Base-by-base conservation (phyloP, 2,888 invertebrate species). In the Oligia strigilis region DNA sequence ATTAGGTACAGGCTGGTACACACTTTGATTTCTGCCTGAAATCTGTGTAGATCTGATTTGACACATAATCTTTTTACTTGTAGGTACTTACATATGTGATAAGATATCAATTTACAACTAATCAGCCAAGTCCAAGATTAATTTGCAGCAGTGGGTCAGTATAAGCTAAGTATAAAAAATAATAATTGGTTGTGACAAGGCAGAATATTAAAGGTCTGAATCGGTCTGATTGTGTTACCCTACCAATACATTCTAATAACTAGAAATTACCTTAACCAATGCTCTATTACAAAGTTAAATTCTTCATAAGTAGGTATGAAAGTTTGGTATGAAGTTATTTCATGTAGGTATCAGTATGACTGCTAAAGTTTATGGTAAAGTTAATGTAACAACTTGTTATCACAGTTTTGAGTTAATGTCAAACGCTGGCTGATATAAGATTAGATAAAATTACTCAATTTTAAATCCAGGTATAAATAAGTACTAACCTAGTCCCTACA, bases 371-470 rank as follows among this genome's bases (percentile, higher is more conserved):
- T 11, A 52, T 55, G 58, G 49, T 64, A 36, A 70, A 77, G 58
- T 72, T 69, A 52, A 43, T 65, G n/a, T 73, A 73, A 43, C 1
- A 36, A 46, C 58, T 55, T 78, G 11, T 49, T 82, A 83, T 74
- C 82, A 71, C n/a, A 79, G 46, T 71, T 73, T 52, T 67, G 17
- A 46, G 52, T 73, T 73, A 70, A 14, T 60, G 64, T 62, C 60
- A 71, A 71, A 83, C 60, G 46, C 58, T 65, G 64, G 11, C 29
- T 43, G 46, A 49, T 78, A 29, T 46, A 36, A 55, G 82, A 82
- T 78, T 43, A 83, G 79, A 83, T 82, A 79, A 40, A 83, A 40
- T 78, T 66, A 83, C 79, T 79, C 4, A 40, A 62, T 52, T 73
- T 66, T 40, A 60, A 46, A 70, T 73, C 36, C 36, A 23, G 8